Percentiles rank a stretch among this genome's conserved stretches.
Conservation (phyloP, 2,113 vertebrate species). For the Tetrao urogallus region DNA sequence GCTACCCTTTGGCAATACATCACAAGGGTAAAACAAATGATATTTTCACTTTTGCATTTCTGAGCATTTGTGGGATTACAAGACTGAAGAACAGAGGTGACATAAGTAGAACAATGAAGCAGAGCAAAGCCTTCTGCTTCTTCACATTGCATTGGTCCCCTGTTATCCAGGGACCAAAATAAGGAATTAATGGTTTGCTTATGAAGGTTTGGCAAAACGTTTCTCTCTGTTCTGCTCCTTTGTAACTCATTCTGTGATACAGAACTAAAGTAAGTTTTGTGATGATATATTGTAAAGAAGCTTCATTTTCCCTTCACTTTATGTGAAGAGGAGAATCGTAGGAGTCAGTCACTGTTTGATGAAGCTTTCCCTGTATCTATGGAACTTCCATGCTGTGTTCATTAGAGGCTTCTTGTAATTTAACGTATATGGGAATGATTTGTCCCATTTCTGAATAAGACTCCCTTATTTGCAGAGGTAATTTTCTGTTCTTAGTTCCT, state of each 20-base stretch:
- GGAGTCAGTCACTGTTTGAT: conserved; percentile 11
- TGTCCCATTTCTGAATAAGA: conserved; percentile 1
- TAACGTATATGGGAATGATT: conserved; percentile 29
- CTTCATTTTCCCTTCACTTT: conserved; percentile 11
- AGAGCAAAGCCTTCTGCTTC: conserved; percentile 31
- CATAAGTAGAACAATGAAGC: conserved; percentile 42
- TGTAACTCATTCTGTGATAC: neutral
- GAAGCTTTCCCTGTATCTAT: conserved; percentile 29
- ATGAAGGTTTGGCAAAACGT: neutral
- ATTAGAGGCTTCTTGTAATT: conserved; percentile 37
- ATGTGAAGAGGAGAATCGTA: neutral
- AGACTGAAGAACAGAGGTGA: conserved; percentile 36
- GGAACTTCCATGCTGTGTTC: conserved; percentile 39
- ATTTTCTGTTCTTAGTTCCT: conserved; percentile 26
- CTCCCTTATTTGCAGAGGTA: conserved; percentile 38
- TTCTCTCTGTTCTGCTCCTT: neutral
- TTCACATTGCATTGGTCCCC: neutral
- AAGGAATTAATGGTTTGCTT: neutral
- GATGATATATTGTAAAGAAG: neutral
- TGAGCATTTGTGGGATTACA: conserved; percentile 2
- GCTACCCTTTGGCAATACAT: neutral
- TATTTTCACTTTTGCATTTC: neutral
- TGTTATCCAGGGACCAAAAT: neutral
- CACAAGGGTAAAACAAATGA: neutral
- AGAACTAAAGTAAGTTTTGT: neutral